A percentile compares a stretch with the other conserved stretches of the same genome.
phyloP scores from a whole-genome alignment of 1,140 invertebrate species.

The Prorops nasuta region DNA sequence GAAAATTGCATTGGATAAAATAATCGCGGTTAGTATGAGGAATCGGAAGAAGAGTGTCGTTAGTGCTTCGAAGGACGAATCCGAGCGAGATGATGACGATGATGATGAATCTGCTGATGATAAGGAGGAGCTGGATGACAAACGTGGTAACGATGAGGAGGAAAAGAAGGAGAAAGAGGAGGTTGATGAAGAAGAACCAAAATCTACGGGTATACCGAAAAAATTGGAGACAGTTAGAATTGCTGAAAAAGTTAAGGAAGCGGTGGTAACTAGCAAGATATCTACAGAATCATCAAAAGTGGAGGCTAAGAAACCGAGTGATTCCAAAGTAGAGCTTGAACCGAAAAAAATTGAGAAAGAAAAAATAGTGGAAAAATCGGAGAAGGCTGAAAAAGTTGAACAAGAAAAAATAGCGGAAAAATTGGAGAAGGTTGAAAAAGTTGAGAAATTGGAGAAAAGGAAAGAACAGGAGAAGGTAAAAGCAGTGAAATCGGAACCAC shows the following conservation, averaged over 20 bases:
- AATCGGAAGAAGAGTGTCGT: neutral
- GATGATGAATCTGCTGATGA: slow-evolving; percentile 14
- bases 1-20: neutral
- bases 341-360: slow-evolving; percentile 20
- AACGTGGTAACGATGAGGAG: slow-evolving; percentile 5
- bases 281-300: neutral
- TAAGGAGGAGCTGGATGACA: slow-evolving; percentile 7
- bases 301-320: slow-evolving; percentile 11
- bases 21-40: neutral
- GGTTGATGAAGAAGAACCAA: slow-evolving; percentile 13
- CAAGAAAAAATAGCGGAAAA: slow-evolving; percentile 10
- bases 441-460: neutral
- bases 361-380: slow-evolving; percentile 23
- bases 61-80: slow-evolving; percentile 14
- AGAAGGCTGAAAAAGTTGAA: slow-evolving; percentile 21
- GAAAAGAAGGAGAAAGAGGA: slow-evolving; percentile 15
- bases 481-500: neutral
- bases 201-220: neutral
- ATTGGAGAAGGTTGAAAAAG: slow-evolving; percentile 8
- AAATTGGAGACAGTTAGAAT: slow-evolving; percentile 46
- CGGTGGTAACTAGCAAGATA: no score
- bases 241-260: slow-evolving; percentile 47
- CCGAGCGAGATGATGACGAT: neutral
- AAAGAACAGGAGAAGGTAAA: neutral
- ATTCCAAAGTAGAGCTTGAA: slow-evolving; percentile 7